Percentiles rank a stretch among this genome's conserved stretches.
phyloP scores from a whole-genome alignment of 2,113 vertebrate genomes.

The Pseudolaguvia tuberculata region DNA sequence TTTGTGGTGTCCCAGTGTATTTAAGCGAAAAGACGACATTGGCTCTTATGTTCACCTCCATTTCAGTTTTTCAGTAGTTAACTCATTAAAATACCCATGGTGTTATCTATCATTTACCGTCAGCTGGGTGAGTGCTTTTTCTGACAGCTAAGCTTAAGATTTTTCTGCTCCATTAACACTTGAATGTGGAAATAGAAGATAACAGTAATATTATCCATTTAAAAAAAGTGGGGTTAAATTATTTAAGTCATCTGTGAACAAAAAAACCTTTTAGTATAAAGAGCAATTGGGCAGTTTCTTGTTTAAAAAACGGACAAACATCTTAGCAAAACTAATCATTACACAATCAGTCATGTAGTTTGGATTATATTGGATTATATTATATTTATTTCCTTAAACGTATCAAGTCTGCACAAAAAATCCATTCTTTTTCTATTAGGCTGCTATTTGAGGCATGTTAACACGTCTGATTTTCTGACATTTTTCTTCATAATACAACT shows the following conservation, averaged over 20 bases:
- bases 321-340: neutral
- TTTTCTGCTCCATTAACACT: constrained; percentile 23
- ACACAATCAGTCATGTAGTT: neutral
- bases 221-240: constrained; percentile 1
- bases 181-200: constrained; percentile 22
- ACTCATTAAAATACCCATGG: constrained; percentile 32
- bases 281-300: constrained; percentile 11
- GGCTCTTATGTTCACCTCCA: constrained; percentile 18
- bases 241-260: constrained; percentile 30
- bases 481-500: constrained; percentile 10
- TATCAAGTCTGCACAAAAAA: constrained; percentile 3
- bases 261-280: neutral
- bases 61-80: constrained; percentile 27
- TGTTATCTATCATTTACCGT: constrained; percentile 27
- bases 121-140: neutral
- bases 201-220: constrained; percentile 10
- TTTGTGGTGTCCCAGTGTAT: constrained; percentile 31
- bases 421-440: constrained; percentile 30
- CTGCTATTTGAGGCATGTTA: neutral
- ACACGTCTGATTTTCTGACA: constrained; percentile 28
- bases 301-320: neutral
- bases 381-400: constrained; percentile 6
- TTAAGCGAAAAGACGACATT: constrained; percentile 26
- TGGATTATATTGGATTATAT: neutral
- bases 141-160: constrained; percentile 28